A percentile compares a stretch with the other conserved stretches of the same genome.
phyloP scores from a whole-genome alignment of 2,113 vertebrate species.

The Martes martes region DNA sequence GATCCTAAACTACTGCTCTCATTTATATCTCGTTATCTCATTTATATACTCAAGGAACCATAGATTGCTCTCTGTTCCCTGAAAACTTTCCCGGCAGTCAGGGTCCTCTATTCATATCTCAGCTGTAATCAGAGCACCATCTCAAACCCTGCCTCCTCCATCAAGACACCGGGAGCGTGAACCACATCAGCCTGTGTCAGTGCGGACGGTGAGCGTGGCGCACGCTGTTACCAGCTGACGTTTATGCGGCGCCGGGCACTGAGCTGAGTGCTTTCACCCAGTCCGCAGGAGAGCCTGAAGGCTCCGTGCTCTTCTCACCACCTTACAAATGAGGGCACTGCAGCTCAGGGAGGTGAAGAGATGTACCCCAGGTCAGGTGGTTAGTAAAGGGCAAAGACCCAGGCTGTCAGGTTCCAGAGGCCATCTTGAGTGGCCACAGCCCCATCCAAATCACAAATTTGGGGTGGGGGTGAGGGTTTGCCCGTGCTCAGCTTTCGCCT shows the following conservation, averaged over 20 bases:
- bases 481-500: background rate
- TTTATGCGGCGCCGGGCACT: background rate
- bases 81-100: background rate
- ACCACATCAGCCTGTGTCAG: background rate
- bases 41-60: background rate
- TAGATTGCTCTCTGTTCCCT: background rate
- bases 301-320: background rate
- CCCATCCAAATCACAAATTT: background rate
- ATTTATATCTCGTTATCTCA: background rate
- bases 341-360: background rate
- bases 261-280: background rate
- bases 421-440: background rate
- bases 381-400: background rate
- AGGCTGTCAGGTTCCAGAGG: background rate
- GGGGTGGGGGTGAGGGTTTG: background rate
- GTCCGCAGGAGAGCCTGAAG: background rate
- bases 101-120: background rate
- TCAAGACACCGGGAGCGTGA: background rate
- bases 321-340: background rate
- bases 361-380: background rate
- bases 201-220: background rate
- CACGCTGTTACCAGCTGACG: background rate
- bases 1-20: background rate
- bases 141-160: background rate
- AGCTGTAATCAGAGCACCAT: background rate